Evolutionary conservation across 1,140 invertebrate genomes (phyloP).

Genomic region (Camponotus pennsylvanicus): DNA sequence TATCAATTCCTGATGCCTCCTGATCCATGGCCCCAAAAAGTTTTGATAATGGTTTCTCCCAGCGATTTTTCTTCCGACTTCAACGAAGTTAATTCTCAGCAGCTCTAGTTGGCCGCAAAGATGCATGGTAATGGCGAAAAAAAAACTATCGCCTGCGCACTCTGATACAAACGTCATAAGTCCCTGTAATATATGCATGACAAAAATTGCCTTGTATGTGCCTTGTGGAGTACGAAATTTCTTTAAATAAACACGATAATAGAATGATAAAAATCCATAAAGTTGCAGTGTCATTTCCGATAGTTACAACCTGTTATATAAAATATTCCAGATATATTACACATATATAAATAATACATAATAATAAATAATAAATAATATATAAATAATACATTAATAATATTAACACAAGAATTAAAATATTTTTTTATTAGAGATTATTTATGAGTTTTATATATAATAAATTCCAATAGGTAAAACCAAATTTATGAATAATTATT

Average conservation of each 20-base stretch:
- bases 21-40: conserved; percentile 8
- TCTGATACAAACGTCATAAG: background rate
- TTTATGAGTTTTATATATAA: background rate
- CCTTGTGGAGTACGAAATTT: conserved; percentile 32
- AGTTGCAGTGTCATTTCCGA: background rate
- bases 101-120: conserved; percentile 65
- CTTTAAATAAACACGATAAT: conserved; percentile 7
- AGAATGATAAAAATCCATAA: conserved; percentile 36
- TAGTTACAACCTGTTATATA: conserved; percentile 12
- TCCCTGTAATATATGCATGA: conserved; percentile 17
- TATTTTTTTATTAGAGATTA: background rate
- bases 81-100: conserved; percentile 30
- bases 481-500: too few species aligned
- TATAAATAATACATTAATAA: background rate
- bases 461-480: too few species aligned
- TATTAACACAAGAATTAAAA: background rate
- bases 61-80: background rate
- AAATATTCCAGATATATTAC: conserved; percentile 18
- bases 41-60: background rate
- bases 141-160: conserved; percentile 60
- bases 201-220: background rate
- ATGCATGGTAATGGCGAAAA: conserved; percentile 64
- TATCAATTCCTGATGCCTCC: conserved; percentile 30
- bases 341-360: background rate
- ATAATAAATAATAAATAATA: background rate